phyloP scores from a whole-genome alignment of 2,797 vertebrate genomes.

The Gila robusta region DNA sequence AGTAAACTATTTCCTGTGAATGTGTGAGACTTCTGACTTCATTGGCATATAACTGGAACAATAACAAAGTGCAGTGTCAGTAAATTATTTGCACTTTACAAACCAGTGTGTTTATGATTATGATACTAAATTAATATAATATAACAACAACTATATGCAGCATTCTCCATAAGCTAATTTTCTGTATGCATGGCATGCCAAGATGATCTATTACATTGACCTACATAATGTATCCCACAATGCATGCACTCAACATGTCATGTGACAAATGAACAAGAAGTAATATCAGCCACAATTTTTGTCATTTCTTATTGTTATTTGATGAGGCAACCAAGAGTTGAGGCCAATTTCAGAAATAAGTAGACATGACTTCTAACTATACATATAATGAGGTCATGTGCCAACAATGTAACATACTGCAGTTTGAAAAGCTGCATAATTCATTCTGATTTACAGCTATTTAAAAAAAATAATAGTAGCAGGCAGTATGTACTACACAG shows the following conservation, averaged over 20 bases:
- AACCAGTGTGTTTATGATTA: not conserved
- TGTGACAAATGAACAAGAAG: not conserved
- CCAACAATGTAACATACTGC: not conserved
- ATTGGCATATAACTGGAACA: not conserved
- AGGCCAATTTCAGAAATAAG: not conserved
- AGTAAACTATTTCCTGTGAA: not conserved
- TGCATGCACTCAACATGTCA: not conserved
- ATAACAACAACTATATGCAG: not conserved
- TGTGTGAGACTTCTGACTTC: not conserved
- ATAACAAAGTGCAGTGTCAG: not conserved
- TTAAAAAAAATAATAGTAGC: not conserved
- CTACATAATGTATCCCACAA: constrained; percentile 2
- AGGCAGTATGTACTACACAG: not conserved
- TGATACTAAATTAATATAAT: not conserved
- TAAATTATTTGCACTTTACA: not conserved
- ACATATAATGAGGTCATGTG: constrained; percentile 15
- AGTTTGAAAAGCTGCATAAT: constrained; percentile 5
- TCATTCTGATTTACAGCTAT: not conserved
- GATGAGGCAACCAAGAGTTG: not conserved
- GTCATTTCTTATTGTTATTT: constrained; percentile 9
- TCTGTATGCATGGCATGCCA: not conserved
- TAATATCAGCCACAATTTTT: constrained; percentile 18
- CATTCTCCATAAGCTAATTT: not conserved
- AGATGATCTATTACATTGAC: constrained; percentile 13
- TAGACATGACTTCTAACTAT: not conserved